Percentiles rank a stretch among this genome's conserved stretches.
phyloP scores from a whole-genome alignment of 2,113 vertebrate genomes.

The Pachycephala philippinensis region DNA sequence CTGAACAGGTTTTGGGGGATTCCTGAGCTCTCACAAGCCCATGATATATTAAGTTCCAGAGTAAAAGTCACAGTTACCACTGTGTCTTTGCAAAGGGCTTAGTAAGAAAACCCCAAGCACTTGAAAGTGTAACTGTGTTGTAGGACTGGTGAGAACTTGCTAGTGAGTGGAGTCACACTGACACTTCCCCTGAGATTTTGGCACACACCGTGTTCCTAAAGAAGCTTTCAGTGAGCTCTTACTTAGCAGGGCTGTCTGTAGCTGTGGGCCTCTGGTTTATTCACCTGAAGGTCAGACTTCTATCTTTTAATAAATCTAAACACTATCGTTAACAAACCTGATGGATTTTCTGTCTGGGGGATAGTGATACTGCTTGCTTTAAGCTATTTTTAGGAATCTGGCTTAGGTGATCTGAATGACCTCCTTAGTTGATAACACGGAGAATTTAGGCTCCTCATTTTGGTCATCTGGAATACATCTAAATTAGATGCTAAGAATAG shows the following conservation, averaged over 20 bases:
- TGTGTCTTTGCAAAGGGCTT: not conserved
- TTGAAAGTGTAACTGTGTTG: not conserved
- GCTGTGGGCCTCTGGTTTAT: not conserved
- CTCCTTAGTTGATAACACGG: not conserved
- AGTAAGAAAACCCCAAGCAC: not conserved
- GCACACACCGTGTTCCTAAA: not conserved
- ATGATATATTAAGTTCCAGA: not conserved
- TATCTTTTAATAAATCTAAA: not conserved
- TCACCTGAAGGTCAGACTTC: not conserved
- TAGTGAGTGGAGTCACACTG: not conserved
- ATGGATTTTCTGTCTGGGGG: not conserved
- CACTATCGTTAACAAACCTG: not conserved
- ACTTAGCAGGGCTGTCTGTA: not conserved
- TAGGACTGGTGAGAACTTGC: not conserved
- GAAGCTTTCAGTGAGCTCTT: not conserved
- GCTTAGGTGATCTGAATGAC: not conserved
- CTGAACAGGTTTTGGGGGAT: not conserved
- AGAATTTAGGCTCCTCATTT: not conserved
- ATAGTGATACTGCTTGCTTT: not conserved
- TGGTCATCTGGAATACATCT: not conserved
- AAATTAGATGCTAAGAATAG: constrained; percentile 9
- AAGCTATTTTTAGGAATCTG: not conserved
- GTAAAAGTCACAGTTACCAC: not conserved
- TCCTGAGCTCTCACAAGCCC: not conserved
- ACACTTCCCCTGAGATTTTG: not conserved